phyloP scores from a whole-genome alignment of 64 coral and sea anemone species.

The Trachythela sp. region DNA sequence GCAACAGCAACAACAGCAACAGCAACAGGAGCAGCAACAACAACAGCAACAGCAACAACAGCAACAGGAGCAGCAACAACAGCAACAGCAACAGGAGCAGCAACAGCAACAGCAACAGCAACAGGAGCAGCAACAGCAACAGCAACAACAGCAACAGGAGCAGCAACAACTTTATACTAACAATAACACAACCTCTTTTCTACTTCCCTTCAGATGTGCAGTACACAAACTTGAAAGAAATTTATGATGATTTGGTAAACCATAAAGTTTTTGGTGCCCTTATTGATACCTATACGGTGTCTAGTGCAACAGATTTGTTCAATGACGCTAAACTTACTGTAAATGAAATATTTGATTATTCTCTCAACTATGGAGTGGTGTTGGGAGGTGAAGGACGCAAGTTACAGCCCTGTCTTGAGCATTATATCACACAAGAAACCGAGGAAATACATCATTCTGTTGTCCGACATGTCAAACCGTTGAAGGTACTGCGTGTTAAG shows the following conservation, averaged over 20 bases:
- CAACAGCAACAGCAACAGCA: no score
- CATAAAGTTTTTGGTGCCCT: constrained; percentile 66
- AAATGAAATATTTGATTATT: constrained; percentile 60
- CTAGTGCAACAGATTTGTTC: constrained; percentile 59
- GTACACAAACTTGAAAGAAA: constrained; percentile 61
- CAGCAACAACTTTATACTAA: not conserved
- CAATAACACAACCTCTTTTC: not conserved
- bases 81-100: no score
- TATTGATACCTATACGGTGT: constrained; percentile 67
- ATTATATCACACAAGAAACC: constrained; percentile 68
- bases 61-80: no score
- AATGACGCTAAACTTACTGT: constrained; percentile 47
- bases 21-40: no score
- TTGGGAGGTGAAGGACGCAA: constrained; percentile 64
- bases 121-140: no score
- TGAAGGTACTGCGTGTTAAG: not conserved
- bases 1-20: no score
- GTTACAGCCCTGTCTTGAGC: constrained; percentile 66
- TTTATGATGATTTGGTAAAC: constrained; percentile 50
- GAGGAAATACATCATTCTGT: constrained; percentile 38
- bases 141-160: no score
- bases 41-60: no score
- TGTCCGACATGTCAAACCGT: not conserved
- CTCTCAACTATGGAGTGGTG: constrained; percentile 69
- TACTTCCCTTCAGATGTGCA: not conserved